These are phyloP conservation scores for Torymus aiolomorphi DNA, from an alignment of 2,888 invertebrate species.

Conservation along the genomic window DNA sequence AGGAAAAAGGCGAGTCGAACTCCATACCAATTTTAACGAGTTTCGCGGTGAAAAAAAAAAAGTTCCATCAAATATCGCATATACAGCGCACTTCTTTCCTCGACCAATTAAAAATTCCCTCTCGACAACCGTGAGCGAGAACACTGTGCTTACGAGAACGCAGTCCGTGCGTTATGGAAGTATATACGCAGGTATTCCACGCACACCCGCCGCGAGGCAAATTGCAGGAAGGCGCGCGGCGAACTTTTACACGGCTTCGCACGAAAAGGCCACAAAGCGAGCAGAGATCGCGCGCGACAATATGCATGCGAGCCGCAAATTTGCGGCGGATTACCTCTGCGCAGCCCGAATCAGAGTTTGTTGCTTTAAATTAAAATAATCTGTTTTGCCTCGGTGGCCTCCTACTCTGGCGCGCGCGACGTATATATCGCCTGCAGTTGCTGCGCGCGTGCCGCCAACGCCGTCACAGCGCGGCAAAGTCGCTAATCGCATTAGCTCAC, in stretches of 20 bases:
- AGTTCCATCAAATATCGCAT: background rate
- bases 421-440: too few species aligned
- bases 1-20: background rate
- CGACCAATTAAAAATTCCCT: conserved; percentile 18
- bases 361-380: conserved; percentile 69
- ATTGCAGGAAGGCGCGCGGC: background rate
- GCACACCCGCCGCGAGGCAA: background rate
- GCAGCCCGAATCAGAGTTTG: conserved; percentile 60
- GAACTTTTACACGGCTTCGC: conserved; percentile 12
- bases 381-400: conserved; percentile 62
- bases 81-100: background rate
- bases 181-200: too few species aligned
- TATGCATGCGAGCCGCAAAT: conserved; percentile 58
- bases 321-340: conserved; percentile 58
- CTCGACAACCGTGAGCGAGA: too few species aligned
- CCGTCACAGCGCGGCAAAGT: conserved; percentile 39
- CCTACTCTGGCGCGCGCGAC: conserved; percentile 35
- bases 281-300: conserved; percentile 51
- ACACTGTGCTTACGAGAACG: too few species aligned
- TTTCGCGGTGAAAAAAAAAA: background rate
- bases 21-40: conserved; percentile 3
- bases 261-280: conserved; percentile 53
- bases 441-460: conserved; percentile 16
- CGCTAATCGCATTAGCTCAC: conserved; percentile 64
- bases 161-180: too few species aligned